Base-by-base conservation (phyloP, 2,113 vertebrate species). In the Limanda limanda region DNA sequence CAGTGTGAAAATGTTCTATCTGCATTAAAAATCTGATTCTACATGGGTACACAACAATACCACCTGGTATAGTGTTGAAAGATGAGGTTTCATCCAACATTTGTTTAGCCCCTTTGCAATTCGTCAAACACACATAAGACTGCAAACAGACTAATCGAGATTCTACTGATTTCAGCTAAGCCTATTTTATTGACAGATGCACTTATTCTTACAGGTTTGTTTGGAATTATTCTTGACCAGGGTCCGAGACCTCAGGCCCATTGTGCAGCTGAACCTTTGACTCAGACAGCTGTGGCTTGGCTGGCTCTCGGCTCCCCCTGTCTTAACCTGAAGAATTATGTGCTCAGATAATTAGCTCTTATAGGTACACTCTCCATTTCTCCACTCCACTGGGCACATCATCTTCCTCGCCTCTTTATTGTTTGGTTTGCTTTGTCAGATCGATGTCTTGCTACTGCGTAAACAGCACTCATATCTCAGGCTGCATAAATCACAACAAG, bases 391-490 rank as follows among this genome's bases (percentile, higher is more conserved):
- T 95, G 93, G 92, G 93, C 94, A 94, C 94, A 94, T 94, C 93
- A 94, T 94, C 92, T 94, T 94, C 93, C 92, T 92, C 91, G 89
- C 92, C 93, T 94, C 93, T 95, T 95, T 93, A 94, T 95, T 94
- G 94, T 95, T 95, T 95, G 93, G 89, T 94, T 94, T 93, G 93
- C 93, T 95, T 93, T 94, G 94, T 94, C 94, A 95, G 93, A 95
- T 95, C 93, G 92, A 95, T 94, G 93, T 95, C 92, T 94, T 94
- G 94, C 94, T 93, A 94, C 93, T 88, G 92, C 91, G 92, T 94
- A 94, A 94, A 92, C 93, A 93, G 94, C 93, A 89, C 93, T 94
- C 93, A 94, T 92, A 92, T 91, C 92, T 93, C 92, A 91, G 88
- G 86, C 86, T 90, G 92, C 92, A 93, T 95, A 94, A 95, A 95